These are phyloP conservation scores for Trichechus manatus DNA, from an alignment of 2,113 vertebrate genomes.

Conservation along the genomic window DNA sequence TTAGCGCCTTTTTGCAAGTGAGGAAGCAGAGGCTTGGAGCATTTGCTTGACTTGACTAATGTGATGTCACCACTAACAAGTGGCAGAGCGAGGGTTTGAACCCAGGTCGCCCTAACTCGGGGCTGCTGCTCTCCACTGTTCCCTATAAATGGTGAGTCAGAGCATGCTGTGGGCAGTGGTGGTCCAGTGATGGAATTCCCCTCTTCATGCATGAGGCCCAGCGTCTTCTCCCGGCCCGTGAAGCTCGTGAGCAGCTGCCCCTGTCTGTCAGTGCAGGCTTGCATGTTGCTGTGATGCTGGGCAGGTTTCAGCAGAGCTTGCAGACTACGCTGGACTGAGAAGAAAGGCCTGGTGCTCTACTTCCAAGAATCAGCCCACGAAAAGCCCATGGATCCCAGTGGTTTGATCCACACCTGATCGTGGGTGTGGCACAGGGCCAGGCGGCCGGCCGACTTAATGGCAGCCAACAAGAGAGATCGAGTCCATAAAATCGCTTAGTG, in stretches of 20 bases:
- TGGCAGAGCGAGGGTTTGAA: background rate
- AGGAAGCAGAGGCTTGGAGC: background rate
- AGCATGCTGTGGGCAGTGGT: background rate
- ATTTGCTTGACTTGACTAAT: background rate
- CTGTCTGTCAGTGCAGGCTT: background rate
- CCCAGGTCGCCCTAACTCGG: rapidly evolving
- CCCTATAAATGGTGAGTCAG: background rate
- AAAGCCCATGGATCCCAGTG: background rate
- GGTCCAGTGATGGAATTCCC: too few relatives aligned
- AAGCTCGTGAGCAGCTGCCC: background rate
- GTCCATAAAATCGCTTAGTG: background rate
- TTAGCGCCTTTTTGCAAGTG: background rate
- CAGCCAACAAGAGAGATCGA: background rate
- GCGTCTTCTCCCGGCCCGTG: background rate
- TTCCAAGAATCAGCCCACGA: background rate
- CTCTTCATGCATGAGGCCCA: background rate
- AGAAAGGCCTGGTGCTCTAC: background rate
- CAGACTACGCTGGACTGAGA: background rate
- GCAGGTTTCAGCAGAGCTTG: background rate
- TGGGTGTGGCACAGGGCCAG: background rate
- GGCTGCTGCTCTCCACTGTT: background rate
- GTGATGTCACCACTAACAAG: background rate
- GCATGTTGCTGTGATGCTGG: background rate
- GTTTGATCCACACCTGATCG: background rate
- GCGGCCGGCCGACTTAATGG: background rate